These are phyloP conservation scores for Dermatemys mawii DNA, from an alignment of 2,113 vertebrate species.

Conservation along the genomic window DNA sequence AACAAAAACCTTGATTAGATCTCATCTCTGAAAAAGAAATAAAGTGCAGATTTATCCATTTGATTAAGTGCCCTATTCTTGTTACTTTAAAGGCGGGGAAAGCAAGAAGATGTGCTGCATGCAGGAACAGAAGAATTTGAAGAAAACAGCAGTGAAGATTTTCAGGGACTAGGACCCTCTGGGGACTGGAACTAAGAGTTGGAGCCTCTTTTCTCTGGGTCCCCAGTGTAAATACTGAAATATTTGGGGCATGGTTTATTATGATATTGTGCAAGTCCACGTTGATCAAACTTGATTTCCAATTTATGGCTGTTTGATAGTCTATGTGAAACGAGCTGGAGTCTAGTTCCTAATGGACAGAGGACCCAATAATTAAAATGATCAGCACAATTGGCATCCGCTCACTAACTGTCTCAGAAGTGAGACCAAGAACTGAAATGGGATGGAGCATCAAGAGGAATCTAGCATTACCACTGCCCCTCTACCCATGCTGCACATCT, in stretches of 20 bases:
- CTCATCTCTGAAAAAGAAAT: not conserved
- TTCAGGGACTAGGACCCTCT: conserved; percentile 10
- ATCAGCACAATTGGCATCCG: not conserved
- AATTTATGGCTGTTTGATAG: not conserved
- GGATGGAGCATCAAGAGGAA: not conserved
- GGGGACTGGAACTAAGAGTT: conserved; percentile 22
- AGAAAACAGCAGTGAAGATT: not conserved
- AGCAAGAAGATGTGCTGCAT: conserved; percentile 16
- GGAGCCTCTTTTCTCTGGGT: not conserved
- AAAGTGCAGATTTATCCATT: not conserved
- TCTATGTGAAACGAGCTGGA: not conserved
- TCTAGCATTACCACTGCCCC: not conserved
- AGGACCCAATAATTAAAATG: not conserved
- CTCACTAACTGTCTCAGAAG: not conserved
- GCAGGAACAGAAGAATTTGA: conserved; percentile 8
- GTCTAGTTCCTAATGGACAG: not conserved
- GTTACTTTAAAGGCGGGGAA: not conserved
- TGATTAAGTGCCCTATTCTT: not conserved
- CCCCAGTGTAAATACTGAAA: not conserved
- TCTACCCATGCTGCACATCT: not conserved
- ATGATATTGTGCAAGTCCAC: conserved; percentile 1
- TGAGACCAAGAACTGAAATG: not conserved
- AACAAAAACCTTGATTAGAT: not conserved
- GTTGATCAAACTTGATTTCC: conserved; percentile 47
- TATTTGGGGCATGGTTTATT: not conserved